Percentiles rank a stretch among this genome's conserved stretches.
Evolutionary conservation across 2,113 vertebrate species (phyloP).

Genomic region (Serilophus lunatus): DNA sequence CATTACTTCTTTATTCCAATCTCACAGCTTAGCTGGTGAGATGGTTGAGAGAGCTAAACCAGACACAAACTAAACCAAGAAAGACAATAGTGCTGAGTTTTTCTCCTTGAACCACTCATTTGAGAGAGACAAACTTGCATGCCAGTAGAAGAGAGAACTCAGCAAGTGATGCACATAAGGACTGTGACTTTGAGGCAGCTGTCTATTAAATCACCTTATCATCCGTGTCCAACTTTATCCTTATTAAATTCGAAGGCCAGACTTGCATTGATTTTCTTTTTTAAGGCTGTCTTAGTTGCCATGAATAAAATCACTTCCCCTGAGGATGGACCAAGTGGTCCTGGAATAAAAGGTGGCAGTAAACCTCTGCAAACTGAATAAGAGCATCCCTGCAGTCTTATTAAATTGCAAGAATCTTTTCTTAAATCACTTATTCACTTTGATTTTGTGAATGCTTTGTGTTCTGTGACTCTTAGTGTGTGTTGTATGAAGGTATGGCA

Average conservation of each 20-base stretch:
- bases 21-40: not conserved
- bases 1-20: not conserved
- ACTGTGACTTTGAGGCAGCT: not conserved
- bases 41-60: not conserved
- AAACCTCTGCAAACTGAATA: not conserved
- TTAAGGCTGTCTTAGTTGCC: not conserved
- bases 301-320: not conserved
- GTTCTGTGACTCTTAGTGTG: not conserved
- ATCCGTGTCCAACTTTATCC: not conserved
- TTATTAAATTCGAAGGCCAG: not conserved
- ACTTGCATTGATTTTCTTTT: not conserved
- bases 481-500: not conserved
- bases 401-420: not conserved
- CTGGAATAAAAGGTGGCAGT: not conserved
- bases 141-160: not conserved
- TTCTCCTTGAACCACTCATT: not conserved
- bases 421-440: not conserved
- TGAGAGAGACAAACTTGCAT: not conserved
- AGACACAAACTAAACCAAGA: not conserved
- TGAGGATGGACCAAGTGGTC: not conserved
- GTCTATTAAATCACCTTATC: not conserved
- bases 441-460: constrained; percentile 24
- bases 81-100: not conserved
- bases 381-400: not conserved
- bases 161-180: not conserved